A percentile compares a stretch with the other conserved stretches of the same genome.
These are phyloP conservation scores for Dermatophagoides farinae DNA, from an alignment of 1,140 invertebrate genomes.

Conservation along the genomic window DNA sequence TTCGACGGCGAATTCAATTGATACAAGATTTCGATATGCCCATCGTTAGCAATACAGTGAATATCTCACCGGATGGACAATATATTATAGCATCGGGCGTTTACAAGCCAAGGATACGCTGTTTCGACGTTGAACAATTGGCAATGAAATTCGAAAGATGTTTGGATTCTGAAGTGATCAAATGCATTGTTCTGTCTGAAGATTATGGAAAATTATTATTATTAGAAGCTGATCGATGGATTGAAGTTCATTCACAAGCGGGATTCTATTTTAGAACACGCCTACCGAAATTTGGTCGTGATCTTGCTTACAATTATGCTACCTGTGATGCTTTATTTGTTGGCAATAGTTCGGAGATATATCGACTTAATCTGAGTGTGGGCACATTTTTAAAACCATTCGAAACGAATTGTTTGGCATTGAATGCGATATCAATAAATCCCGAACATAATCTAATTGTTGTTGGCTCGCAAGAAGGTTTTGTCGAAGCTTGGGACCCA, in stretches of 20 bases:
- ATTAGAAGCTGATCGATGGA: constrained; percentile 45
- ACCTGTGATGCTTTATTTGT: constrained; percentile 81
- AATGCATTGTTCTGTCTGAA: constrained; percentile 65
- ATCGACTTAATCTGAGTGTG: constrained; percentile 81
- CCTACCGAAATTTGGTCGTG: constrained; percentile 84
- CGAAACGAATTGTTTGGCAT: constrained; percentile 44
- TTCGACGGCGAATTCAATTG: constrained; percentile 65
- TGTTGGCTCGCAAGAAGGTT: constrained; percentile 73
- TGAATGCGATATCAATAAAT: constrained; percentile 74
- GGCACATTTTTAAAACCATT: constrained; percentile 77
- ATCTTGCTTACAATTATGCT: constrained; percentile 71
- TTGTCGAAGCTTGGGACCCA: constrained; percentile 90
- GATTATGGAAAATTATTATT: constrained; percentile 58
- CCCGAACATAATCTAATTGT: constrained; percentile 64
- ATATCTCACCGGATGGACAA: constrained; percentile 71
- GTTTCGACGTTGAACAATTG: constrained; percentile 85
- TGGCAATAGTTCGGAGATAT: constrained; percentile 76
- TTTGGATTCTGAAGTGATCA: constrained; percentile 81
- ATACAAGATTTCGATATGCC: constrained; percentile 99
- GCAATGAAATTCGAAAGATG: constrained; percentile 97
- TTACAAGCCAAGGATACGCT: constrained; percentile 88
- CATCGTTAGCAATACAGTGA: constrained; percentile 59
- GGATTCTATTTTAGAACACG: constrained; percentile 73
- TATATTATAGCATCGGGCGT: constrained; percentile 72
- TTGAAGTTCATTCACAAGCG: constrained; percentile 84